These are phyloP conservation scores for Sebastes taczanowskii DNA, from an alignment of 2,797 vertebrate genomes.

Conservation along the genomic window DNA sequence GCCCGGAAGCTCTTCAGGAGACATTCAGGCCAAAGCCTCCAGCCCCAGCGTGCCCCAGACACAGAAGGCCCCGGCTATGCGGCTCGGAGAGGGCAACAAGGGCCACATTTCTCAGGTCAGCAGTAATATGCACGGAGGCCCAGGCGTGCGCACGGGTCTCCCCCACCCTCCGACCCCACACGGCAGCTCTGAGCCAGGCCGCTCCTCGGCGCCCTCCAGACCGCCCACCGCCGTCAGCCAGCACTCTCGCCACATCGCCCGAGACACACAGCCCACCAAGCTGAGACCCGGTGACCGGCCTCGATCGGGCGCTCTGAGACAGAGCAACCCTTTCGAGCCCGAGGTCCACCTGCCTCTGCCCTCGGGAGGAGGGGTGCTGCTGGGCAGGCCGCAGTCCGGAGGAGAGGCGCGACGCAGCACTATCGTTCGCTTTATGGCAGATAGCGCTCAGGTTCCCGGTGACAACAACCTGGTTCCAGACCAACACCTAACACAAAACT, in stretches of 20 bases:
- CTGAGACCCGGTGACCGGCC: slow-evolving; percentile 89
- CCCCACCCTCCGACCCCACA: slow-evolving; percentile 90
- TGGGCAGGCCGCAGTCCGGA: slow-evolving; percentile 88
- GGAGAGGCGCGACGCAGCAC: slow-evolving; percentile 88
- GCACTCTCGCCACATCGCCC: slow-evolving; percentile 89
- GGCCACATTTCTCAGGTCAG: slow-evolving; percentile 91
- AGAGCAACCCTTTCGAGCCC: slow-evolving; percentile 91
- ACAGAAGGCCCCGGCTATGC: slow-evolving; percentile 91
- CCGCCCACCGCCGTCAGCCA: slow-evolving; percentile 88
- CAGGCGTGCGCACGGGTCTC: slow-evolving; percentile 84
- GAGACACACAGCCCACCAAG: slow-evolving; percentile 88
- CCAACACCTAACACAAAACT: slow-evolving; percentile 96
- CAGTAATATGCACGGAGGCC: slow-evolving; percentile 89
- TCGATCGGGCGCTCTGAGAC: slow-evolving; percentile 89
- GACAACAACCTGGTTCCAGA: slow-evolving; percentile 90
- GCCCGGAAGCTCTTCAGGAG: slow-evolving; percentile 87
- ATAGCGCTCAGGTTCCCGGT: slow-evolving; percentile 87
- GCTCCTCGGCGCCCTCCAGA: slow-evolving; percentile 86
- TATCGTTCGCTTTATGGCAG: slow-evolving; percentile 96
- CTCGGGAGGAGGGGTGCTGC: slow-evolving; percentile 89
- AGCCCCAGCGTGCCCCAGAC: slow-evolving; percentile 89
- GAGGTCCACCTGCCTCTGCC: slow-evolving; percentile 90
- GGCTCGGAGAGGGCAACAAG: slow-evolving; percentile 92
- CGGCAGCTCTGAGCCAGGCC: slow-evolving; percentile 89
- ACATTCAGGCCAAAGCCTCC: slow-evolving; percentile 92